Evolutionary conservation across 2,888 invertebrate species (phyloP), one percentile per base, ranked within the genome.

Genomic region (Coelinius sp.): DNA sequence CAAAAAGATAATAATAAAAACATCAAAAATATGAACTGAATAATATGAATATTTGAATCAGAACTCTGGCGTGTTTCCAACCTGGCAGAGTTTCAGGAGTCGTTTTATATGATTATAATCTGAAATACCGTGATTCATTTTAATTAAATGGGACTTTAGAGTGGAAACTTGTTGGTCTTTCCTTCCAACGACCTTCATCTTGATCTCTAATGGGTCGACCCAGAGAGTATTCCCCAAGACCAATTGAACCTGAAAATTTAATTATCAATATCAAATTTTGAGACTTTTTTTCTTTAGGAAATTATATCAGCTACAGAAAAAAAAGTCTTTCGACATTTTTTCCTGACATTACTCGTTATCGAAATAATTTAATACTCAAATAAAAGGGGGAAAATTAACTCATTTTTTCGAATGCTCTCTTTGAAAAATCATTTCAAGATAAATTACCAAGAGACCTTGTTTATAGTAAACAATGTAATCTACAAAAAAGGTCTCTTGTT

Each of bases 191-290:
- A 93, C 84, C 71, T 90, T 88, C 75, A 90, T 90, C 73, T 91
- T 90, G 27, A 90, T 88, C 80, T 91, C 90, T 44, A 94, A 83
- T 2, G 92, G 91, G 67, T 93, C 90, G 0, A 94, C 88, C 89
- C 93, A 93, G 41, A 94, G 82, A 0, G 90, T 90, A 73, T 92
- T 90, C 0, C 91, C 91, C 27, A 94, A 81, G 63, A 92, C 90
- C 75, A 93, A 82, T 6, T 86, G 83, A 41, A 93, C 89, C 82
- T 90, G 49, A 8, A 69, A 24, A n/a, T n/a, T n/a, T n/a, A n/a
- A n/a, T n/a, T n/a, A n/a, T n/a, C n/a, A n/a, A n/a, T n/a, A n/a
- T n/a, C n/a, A n/a, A n/a, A n/a, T n/a, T n/a, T n/a, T n/a, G n/a
- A n/a, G n/a, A n/a, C n/a, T n/a, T n/a, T n/a, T n/a, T n/a, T n/a